phyloP scores from a whole-genome alignment of 2,888 invertebrate genomes.

The Belgica antarctica region DNA sequence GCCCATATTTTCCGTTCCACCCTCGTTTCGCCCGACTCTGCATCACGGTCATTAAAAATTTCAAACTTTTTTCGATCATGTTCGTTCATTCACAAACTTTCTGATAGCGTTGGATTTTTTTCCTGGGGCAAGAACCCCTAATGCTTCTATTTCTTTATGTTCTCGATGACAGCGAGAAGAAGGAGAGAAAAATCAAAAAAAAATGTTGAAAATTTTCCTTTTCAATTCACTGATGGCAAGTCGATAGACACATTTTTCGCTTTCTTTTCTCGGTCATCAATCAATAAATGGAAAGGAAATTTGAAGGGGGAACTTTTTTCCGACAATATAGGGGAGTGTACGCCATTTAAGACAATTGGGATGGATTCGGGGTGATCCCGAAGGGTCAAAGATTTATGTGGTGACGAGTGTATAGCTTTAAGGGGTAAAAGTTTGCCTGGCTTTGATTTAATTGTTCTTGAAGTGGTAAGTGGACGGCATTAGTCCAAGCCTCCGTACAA shows the following conservation, averaged over 20 bases:
- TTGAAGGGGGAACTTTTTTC: neutral
- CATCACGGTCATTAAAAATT: neutral
- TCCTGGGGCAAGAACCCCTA: neutral
- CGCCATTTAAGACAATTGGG: neutral
- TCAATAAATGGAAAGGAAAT: conserved; percentile 14
- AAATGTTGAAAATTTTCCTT: neutral
- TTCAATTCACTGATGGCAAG: conserved; percentile 1
- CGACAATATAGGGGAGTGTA: neutral
- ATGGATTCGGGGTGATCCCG: neutral
- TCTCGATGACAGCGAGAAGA: neutral
- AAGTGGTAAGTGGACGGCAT: no score
- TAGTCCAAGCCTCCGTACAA: no score
- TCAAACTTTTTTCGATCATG: neutral
- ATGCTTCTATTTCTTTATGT: neutral
- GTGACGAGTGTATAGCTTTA: no score
- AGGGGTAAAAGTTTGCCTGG: no score
- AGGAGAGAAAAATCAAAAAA: neutral
- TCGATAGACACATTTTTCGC: conserved; percentile 16
- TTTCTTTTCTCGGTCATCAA: conserved; percentile 23
- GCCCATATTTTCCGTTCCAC: no score
- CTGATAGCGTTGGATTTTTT: neutral
- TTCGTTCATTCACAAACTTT: neutral
- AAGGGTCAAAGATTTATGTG: no score
- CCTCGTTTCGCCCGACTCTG: neutral
- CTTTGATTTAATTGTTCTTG: no score